phyloP scores from a whole-genome alignment of 2,113 vertebrate genomes.

The Phrynosoma platyrhinos region DNA sequence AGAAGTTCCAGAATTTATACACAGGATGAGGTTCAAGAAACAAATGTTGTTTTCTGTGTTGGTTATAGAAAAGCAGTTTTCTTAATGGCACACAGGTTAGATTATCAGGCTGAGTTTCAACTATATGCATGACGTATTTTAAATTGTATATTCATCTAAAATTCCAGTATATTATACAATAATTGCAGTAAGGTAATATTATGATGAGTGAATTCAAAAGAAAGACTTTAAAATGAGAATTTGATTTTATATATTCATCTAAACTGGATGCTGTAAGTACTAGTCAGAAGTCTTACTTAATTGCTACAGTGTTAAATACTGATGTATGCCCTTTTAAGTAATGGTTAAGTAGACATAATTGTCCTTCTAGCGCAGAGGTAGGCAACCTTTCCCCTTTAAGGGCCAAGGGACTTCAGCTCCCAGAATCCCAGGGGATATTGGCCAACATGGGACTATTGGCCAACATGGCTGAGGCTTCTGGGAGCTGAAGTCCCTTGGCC shows the following conservation, averaged over 20 bases:
- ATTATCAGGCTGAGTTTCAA: neutral
- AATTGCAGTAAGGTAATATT: neutral
- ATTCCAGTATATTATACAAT: neutral
- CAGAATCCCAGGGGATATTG: too few relatives aligned
- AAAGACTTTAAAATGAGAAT: neutral
- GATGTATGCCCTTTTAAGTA: neutral
- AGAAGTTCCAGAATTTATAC: neutral
- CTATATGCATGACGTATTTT: neutral
- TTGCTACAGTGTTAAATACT: neutral
- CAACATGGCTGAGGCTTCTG: too few relatives aligned
- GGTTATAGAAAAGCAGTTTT: neutral
- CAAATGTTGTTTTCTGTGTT: neutral
- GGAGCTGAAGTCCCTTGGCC: too few relatives aligned
- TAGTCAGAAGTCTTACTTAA: neutral
- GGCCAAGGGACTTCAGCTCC: too few relatives aligned
- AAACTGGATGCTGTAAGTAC: neutral
- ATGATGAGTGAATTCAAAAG: neutral
- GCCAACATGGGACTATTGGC: too few relatives aligned
- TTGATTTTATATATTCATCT: neutral
- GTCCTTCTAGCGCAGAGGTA: too few relatives aligned
- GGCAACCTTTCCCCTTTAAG: too few relatives aligned
- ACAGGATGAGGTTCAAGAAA: neutral
- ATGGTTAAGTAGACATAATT: neutral
- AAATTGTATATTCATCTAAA: neutral
- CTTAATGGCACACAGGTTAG: neutral